Conservation (phyloP, 2,797 vertebrate genomes). For the Alauda arvensis region DNA sequence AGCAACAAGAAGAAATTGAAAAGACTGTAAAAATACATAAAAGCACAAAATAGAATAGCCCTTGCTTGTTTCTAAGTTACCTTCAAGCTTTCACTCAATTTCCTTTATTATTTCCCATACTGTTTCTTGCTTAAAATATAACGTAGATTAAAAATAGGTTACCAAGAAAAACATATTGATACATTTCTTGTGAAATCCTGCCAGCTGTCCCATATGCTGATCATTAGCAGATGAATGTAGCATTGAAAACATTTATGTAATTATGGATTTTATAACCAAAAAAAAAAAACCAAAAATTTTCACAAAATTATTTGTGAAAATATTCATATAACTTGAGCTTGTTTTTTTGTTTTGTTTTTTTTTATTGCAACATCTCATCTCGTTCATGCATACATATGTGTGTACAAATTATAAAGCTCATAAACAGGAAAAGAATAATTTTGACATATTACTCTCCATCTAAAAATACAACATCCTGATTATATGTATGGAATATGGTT, state of each 20-base stretch:
- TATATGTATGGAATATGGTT: not conserved
- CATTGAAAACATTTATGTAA: not conserved
- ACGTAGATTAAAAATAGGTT: not conserved
- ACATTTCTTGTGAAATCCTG: not conserved
- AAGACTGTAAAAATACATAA: not conserved
- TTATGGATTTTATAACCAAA: not conserved
- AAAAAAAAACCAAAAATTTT: no score
- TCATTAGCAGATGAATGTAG: not conserved
- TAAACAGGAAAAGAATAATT: not conserved
- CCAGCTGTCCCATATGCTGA: not conserved
- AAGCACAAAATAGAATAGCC: not conserved
- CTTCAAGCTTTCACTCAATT: not conserved
- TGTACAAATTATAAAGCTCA: not conserved
- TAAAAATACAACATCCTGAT: not conserved
- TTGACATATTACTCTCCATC: not conserved
- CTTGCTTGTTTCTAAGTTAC: not conserved
- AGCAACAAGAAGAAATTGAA: not conserved
- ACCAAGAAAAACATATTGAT: not conserved
- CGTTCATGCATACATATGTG: rapidly evolving
- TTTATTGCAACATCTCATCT: not conserved
- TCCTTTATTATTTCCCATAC: not conserved
- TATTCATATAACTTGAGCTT: not conserved
- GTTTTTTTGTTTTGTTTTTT: not conserved
- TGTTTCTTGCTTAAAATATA: not conserved
- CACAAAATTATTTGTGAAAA: not conserved